phyloP scores from a whole-genome alignment of 2,113 vertebrate species.

The Otocyon megalotis region DNA sequence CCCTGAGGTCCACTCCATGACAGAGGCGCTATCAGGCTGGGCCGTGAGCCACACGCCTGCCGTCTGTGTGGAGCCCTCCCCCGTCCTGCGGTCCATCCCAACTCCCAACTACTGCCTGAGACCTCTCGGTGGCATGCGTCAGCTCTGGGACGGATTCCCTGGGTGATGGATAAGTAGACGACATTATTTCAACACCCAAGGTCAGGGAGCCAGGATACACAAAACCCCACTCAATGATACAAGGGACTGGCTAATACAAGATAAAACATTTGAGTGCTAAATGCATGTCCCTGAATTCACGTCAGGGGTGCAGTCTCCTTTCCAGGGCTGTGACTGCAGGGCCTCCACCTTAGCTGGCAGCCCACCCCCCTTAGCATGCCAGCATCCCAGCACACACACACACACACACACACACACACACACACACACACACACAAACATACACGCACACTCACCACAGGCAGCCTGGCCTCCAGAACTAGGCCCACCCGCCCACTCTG shows the following conservation, averaged over 20 bases:
- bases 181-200: not conserved
- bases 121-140: not conserved
- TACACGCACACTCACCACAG: not conserved
- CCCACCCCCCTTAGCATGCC: not conserved
- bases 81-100: not conserved
- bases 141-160: not conserved
- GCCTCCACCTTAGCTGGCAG: not conserved
- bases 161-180: not conserved
- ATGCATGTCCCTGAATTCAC: not conserved
- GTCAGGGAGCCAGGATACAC: not conserved
- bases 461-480: not conserved
- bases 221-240: not conserved
- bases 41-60: accelerated
- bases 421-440: no score
- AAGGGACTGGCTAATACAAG: not conserved
- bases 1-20: not conserved
- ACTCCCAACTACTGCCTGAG: not conserved
- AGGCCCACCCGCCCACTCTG: not conserved
- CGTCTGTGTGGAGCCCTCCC: not conserved
- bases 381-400: not conserved
- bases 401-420: no score
- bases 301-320: not conserved
- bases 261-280: not conserved
- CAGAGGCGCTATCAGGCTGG: not conserved
- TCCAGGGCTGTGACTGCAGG: not conserved